Evolutionary conservation across 35 echinoderm and acorn worm genomes (phyloP).

Genomic region (Heliocidaris tuberculata): DNA sequence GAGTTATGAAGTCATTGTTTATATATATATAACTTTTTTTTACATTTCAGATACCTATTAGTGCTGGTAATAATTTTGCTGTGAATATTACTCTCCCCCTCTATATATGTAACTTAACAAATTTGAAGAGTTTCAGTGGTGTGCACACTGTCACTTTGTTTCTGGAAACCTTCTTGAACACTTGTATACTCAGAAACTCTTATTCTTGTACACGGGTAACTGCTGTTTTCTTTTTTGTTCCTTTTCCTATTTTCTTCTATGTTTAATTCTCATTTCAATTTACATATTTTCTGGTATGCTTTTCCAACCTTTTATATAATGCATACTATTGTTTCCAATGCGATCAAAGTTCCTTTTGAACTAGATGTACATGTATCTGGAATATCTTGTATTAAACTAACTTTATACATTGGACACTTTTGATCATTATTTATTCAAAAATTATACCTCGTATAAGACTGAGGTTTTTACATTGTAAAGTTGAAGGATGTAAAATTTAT

Average conservation of each 20-base stretch:
- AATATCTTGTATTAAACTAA: background rate
- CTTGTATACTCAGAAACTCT: background rate
- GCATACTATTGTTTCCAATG: background rate
- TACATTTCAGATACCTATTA: background rate
- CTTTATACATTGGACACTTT: background rate
- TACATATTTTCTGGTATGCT: background rate
- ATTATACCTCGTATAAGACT: no score
- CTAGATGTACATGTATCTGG: background rate
- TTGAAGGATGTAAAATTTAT: no score
- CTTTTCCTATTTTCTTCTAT: background rate
- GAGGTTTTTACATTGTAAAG: no score
- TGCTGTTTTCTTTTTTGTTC: background rate
- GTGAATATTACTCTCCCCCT: background rate
- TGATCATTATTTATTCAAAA: no score
- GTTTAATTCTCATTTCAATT: background rate
- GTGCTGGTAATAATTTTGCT: background rate
- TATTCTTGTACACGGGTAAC: background rate
- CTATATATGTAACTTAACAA: background rate
- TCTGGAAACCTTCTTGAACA: background rate
- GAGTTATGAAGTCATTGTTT: background rate
- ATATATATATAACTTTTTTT: background rate
- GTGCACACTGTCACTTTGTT: background rate
- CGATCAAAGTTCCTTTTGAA: background rate
- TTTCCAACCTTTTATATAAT: background rate
- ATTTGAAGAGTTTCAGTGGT: background rate